Evolutionary conservation across 2,113 vertebrate genomes (phyloP), one percentile per base, ranked within the genome.

Genomic region (Labeo rohita): DNA sequence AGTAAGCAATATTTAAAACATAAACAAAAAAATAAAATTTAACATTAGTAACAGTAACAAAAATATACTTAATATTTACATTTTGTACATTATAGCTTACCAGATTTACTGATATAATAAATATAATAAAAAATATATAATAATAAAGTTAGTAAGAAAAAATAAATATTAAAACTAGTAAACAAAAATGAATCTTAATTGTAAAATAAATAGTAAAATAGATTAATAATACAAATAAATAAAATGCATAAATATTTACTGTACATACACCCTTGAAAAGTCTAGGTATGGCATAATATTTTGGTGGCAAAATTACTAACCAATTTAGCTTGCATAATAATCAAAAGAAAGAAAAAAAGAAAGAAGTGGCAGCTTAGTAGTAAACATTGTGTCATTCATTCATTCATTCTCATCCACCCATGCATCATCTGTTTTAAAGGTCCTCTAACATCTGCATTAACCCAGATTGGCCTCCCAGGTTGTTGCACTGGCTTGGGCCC

Each of bases 401-500:
- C 66, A 18, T 72, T 61, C 56, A n/a, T 59, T 61, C 18, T n/a
- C 6, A 74, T 21, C 68, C 68, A 49, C 1, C 15, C 11, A 36
- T 36, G 65, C 28, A 68, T 68, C 28, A 16, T 36, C n/a, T 49
- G 8, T 16, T 45, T 45, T 45, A 72, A 10, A 72, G 8, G 16
- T 8, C 68, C 36, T 43, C 15, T 43, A 70, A 23, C 72, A 74
- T 50, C 49, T 16, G 3, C 74, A 10, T 11, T 77, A 45, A 23
- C n/a, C 1, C 79, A 52, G 39, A 72, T 34, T 77, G 61, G 43
- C 70, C 52, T 63, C 54, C 45, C 59, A 16, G n/a, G 66, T 45
- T 73, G 83, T 82, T 68, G 86, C 70, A 61, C 56, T 82, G 89
- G 82, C 82, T 82, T 36, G 5, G 84, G 21, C 21, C 45, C 23